Evolutionary conservation across 2,113 vertebrate species (phyloP).

Genomic region (Colistium nudipinnis): DNA sequence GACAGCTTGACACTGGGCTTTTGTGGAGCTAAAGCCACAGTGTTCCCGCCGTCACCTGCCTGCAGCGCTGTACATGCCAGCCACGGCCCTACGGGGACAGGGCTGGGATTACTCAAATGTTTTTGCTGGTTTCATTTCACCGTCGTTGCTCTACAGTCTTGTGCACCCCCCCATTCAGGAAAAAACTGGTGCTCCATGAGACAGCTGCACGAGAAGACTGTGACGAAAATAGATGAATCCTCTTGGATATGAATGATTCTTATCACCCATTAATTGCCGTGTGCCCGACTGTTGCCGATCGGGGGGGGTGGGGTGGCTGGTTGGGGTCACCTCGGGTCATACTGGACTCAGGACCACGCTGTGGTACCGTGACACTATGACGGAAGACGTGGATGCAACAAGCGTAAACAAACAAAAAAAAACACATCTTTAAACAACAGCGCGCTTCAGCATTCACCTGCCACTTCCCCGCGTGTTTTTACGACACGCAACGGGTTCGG

Average conservation of each 20-base stretch:
- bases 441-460: neutral
- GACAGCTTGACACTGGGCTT: slow-evolving; percentile 59
- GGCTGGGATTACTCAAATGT: neutral
- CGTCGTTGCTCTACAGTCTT: neutral
- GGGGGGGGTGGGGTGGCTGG: slow-evolving; percentile 11
- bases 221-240: too few species aligned
- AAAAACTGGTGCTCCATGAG: too few species aligned
- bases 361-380: neutral
- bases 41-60: slow-evolving; percentile 39
- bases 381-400: neutral
- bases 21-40: slow-evolving; percentile 20
- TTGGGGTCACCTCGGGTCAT: slow-evolving; percentile 31
- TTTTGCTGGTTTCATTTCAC: neutral
- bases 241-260: neutral
- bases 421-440: neutral
- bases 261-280: neutral
- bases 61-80: slow-evolving; percentile 26
- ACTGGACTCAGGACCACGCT: too few species aligned
- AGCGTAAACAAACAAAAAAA: neutral
- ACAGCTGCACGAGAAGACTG: too few species aligned
- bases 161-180: too few species aligned
- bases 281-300: neutral
- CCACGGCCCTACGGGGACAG: neutral
- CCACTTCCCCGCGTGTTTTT: too few species aligned
- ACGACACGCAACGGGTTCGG: too few species aligned